Evolutionary conservation across 1,140 invertebrate species (phyloP).

Genomic region (Copidosoma floridanum): DNA sequence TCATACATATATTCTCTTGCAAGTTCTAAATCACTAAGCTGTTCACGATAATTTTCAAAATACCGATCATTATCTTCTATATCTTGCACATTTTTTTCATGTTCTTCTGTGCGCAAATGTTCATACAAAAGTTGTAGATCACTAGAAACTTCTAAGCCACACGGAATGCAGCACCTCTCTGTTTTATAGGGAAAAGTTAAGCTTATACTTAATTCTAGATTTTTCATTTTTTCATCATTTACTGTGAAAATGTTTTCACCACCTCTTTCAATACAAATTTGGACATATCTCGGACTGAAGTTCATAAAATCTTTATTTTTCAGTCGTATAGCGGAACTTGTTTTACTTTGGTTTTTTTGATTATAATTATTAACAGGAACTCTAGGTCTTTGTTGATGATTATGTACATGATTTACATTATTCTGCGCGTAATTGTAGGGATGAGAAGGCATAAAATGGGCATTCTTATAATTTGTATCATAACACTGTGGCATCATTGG

Average conservation of each 20-base stretch:
- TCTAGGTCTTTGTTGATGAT: too few species aligned
- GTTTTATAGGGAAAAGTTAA: slow-evolving; percentile 18
- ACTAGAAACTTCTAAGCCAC: slow-evolving; percentile 13
- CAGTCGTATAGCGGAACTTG: background rate
- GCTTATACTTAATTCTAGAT: slow-evolving; percentile 13
- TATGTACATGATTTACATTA: background rate
- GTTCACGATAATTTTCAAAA: slow-evolving; percentile 5
- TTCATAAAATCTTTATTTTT: slow-evolving; percentile 11
- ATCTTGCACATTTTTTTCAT: slow-evolving; percentile 13
- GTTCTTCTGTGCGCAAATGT: slow-evolving; percentile 18
- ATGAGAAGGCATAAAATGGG: background rate
- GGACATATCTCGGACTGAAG: slow-evolving; percentile 12
- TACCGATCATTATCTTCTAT: slow-evolving; percentile 12
- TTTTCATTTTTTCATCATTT: slow-evolving; percentile 7
- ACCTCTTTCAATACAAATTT: slow-evolving; percentile 16
- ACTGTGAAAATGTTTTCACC: slow-evolving; percentile 20
- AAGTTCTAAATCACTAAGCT: slow-evolving; percentile 2
- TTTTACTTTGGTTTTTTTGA: background rate
- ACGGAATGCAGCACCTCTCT: slow-evolving; percentile 17
- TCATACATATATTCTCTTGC: slow-evolving; percentile 28
- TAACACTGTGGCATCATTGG: background rate
- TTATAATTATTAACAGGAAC: slow-evolving; percentile 1
- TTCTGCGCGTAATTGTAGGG: too few species aligned
- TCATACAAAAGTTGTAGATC: slow-evolving; percentile 22
- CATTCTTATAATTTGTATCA: background rate